Percentiles rank a stretch among this genome's conserved stretches.
Conservation (phyloP, 2,113 vertebrate species). For the Stigmatopora argus region DNA sequence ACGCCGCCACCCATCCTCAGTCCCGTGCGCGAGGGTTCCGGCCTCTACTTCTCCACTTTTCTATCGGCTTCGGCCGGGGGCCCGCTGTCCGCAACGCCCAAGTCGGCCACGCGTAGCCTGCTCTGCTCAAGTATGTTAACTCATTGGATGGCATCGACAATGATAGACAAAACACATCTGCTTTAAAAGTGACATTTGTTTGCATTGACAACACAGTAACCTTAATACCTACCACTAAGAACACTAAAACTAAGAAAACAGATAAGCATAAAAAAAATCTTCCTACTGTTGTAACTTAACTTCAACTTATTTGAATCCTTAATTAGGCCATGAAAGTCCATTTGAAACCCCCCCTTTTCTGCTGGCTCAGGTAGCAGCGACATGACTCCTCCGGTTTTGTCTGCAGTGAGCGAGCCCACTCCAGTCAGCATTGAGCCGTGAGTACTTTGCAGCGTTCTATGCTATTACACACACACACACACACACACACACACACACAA, state of each 20-base stretch:
- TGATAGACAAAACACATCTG: not conserved
- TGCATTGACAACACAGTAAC: too few relatives aligned
- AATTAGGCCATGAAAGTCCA: not conserved
- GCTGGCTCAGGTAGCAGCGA: conserved; percentile 81
- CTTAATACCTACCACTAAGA: too few relatives aligned
- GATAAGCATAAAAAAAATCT: not conserved
- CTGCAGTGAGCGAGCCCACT: conserved; percentile 86
- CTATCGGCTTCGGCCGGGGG: conserved; percentile 72
- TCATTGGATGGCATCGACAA: too few relatives aligned
- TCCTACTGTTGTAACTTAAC: not conserved
- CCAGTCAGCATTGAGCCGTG: conserved; percentile 98
- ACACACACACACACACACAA: not conserved
- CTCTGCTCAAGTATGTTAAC: conserved; percentile 87
- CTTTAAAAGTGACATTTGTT: too few relatives aligned
- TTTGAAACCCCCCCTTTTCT: conserved; percentile 10
- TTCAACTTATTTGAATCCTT: not conserved
- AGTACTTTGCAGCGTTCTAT: conserved; percentile 62
- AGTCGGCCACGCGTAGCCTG: conserved; percentile 87
- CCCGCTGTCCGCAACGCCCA: conserved; percentile 85
- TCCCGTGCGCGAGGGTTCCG: conserved; percentile 92
- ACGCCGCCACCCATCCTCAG: conserved; percentile 97
- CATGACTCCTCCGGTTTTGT: conserved; percentile 88
- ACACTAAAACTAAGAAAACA: too few relatives aligned
- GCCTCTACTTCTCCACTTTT: conserved; percentile 95
- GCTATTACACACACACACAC: not conserved